Percentiles rank a stretch among this genome's conserved stretches.
These are phyloP conservation scores for Kobus ellipsiprymnus DNA, from an alignment of 2,113 vertebrate genomes.

Conservation along the genomic window DNA sequence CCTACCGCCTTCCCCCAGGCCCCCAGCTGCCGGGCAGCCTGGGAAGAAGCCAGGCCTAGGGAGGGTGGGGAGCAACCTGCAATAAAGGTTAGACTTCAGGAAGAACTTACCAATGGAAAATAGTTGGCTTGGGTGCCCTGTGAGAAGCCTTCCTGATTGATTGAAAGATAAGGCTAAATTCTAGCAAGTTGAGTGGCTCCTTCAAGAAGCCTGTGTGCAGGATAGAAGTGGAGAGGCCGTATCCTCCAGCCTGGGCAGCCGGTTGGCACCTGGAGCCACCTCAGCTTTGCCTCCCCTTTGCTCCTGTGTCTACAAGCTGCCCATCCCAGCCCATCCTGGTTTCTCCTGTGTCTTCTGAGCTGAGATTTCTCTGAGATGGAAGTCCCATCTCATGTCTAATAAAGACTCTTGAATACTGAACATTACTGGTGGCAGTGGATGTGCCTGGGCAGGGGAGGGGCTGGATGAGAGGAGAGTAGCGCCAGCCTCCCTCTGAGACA, in stretches of 20 bases:
- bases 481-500: not conserved
- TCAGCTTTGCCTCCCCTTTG: not conserved
- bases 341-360: not conserved
- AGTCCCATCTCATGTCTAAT: slow-evolving; percentile 9
- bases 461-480: not conserved
- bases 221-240: not conserved
- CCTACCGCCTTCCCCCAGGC: not conserved
- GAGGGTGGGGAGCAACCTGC: not conserved
- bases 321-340: not conserved
- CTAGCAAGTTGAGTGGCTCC: not conserved
- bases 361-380: not conserved
- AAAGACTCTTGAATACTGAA: slow-evolving; percentile 36
- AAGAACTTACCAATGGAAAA: slow-evolving; percentile 22
- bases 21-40: slow-evolving; percentile 33
- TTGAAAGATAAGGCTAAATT: not conserved
- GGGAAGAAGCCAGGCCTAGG: slow-evolving; percentile 18
- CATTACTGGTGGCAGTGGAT: not conserved
- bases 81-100: slow-evolving; percentile 25
- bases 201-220: not conserved
- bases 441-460: not conserved
- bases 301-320: not conserved
- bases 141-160: not conserved
- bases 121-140: not conserved
- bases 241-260: not conserved
- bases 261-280: rapidly evolving